Evolutionary conservation across 2,888 invertebrate genomes (phyloP).

Genomic region (Microctonus hyperodae): DNA sequence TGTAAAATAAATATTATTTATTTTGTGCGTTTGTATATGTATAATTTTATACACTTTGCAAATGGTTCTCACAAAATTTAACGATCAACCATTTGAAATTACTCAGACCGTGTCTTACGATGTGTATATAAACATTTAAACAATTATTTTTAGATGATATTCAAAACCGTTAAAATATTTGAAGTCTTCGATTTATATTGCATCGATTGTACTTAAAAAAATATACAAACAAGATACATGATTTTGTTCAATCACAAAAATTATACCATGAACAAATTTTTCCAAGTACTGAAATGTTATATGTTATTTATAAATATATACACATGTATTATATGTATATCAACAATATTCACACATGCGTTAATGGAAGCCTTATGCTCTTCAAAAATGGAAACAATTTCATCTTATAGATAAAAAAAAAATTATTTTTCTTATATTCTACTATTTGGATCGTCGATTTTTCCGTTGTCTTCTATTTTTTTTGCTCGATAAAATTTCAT

Average conservation of each 20-base stretch:
- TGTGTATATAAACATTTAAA: slow-evolving; percentile 13
- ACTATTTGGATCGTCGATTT: slow-evolving; percentile 71
- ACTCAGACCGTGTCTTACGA: slow-evolving; percentile 5
- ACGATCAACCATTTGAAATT: slow-evolving; percentile 10
- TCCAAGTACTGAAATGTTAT: background rate
- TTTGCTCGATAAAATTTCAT: slow-evolving; percentile 85
- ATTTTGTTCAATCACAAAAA: slow-evolving; percentile 10
- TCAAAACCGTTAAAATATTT: background rate
- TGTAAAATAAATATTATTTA: background rate
- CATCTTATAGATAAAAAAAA: background rate
- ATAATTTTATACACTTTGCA: background rate
- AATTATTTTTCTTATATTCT: background rate
- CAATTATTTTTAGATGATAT: slow-evolving; percentile 15
- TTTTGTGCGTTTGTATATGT: background rate
- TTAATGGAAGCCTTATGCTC: background rate
- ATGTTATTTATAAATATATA: background rate
- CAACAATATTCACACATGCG: background rate
- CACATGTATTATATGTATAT: too few relatives aligned
- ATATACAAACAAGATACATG: slow-evolving; percentile 33
- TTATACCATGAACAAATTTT: background rate
- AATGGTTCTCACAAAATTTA: background rate
- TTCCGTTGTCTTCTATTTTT: slow-evolving; percentile 77
- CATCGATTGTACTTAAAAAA: background rate
- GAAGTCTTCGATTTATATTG: background rate
- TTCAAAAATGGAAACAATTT: background rate